Evolutionary conservation across 2,797 vertebrate species (phyloP), one percentile per base, ranked within the genome.

Genomic region (Centroberyx gerrardi): DNA sequence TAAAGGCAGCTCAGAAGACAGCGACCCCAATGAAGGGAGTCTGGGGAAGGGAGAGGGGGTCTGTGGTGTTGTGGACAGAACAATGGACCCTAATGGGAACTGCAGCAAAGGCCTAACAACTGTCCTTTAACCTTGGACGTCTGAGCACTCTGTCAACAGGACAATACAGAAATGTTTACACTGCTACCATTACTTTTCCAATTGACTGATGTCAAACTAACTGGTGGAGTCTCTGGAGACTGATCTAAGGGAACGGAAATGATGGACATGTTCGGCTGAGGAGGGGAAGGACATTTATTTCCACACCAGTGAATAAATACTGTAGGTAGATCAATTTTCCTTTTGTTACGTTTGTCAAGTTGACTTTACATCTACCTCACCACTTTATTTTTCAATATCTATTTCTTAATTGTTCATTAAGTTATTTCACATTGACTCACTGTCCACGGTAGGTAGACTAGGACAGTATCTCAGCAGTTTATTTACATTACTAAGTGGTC

Each of bases 51-150:
- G 22, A 44, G 76, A 63, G 0, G 85, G 55, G 22, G 68, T 87
- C 66, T 87, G 83, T 59, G 27, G 54, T 22, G 40, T 63, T 66
- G 42, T 54, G 76, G 92, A 91, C 82, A 88, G 70, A 88, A 53
- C 76, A 14, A 80, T 78, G 17, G 93, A 95, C 86, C 91, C 94
- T 2, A 95, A 95, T 0, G 94, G 94, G 36, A 96, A 95, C 56
- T 95, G 94, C 85, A 92, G 74, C 80, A 94, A 94, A 86, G 74
- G 72, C 31, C 27, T 88, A 7, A 58, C 72, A 0, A 91, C 88
- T 58, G 87, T 81, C 53, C 88, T 93, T 49, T 95, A 87, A 90
- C 69, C 36, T 42, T 59, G 61, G 68, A 79, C 28, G 67, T 54
- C 38, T 49, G 17, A 85, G 69, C 69, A 55, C 63, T 72, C 69